Percentiles rank a stretch among this genome's conserved stretches.
Evolutionary conservation across 2,797 vertebrate species (phyloP).

Genomic region (Myoxocephalus aenaeus): DNA sequence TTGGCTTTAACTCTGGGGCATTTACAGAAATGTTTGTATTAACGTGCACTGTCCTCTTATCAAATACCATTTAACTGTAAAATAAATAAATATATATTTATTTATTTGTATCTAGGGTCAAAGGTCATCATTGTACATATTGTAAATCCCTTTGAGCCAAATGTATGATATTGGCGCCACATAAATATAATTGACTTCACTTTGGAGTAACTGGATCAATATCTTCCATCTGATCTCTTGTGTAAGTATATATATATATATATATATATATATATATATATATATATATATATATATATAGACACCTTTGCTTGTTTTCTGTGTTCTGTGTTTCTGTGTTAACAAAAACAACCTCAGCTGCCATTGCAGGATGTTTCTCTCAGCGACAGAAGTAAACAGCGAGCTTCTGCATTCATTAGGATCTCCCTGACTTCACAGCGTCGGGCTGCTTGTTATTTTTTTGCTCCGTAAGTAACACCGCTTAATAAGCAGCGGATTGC

Average conservation of each 20-base stretch:
- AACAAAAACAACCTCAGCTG: no score
- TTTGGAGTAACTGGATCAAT: background rate
- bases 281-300: no score
- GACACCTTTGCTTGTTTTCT: background rate
- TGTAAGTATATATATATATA: no score
- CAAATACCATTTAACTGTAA: no score
- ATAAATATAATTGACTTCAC: background rate
- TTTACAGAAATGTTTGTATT: no score
- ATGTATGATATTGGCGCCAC: background rate
- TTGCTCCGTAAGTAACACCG: background rate
- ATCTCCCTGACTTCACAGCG: no score
- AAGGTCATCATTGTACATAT: background rate
- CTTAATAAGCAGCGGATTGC: slow-evolving; percentile 12
- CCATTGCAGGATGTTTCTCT: background rate
- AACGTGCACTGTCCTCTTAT: no score
- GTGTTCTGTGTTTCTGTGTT: no score
- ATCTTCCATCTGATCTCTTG: background rate
- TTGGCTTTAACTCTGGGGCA: no score
- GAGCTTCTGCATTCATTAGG: slow-evolving; percentile 11
- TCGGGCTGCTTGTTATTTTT: slow-evolving; percentile 27
- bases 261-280: no score
- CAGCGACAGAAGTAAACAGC: background rate
- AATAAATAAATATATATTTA: no score
- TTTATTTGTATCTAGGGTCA: background rate
- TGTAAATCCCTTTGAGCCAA: background rate